Evolutionary conservation across 2,113 vertebrate genomes (phyloP).

Genomic region (cat (Felis catus)): F.catus_Fca126_mat1.0 CM031418.1:81797501-81798000

Average conservation of each 20-base stretch:
- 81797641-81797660: neutral
- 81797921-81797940: neutral
- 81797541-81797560: neutral
- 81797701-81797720: neutral
- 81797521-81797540: neutral
- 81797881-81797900: neutral
- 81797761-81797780: neutral
- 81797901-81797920: neutral
- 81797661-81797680: neutral
- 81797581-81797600: neutral
- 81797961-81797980: neutral
- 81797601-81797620: neutral
- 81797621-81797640: neutral
- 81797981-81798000: neutral
- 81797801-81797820: neutral
- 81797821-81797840: neutral
- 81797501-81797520: neutral
- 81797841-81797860: neutral
- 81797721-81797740: neutral
- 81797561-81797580: neutral
- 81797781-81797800: neutral
- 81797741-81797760: neutral
- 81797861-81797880: neutral
- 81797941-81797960: neutral
- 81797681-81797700: neutral